Evolutionary conservation across 2,113 vertebrate species (phyloP), one percentile per base, ranked within the genome.

Genomic region (Pyrgilauda ruficollis): DNA sequence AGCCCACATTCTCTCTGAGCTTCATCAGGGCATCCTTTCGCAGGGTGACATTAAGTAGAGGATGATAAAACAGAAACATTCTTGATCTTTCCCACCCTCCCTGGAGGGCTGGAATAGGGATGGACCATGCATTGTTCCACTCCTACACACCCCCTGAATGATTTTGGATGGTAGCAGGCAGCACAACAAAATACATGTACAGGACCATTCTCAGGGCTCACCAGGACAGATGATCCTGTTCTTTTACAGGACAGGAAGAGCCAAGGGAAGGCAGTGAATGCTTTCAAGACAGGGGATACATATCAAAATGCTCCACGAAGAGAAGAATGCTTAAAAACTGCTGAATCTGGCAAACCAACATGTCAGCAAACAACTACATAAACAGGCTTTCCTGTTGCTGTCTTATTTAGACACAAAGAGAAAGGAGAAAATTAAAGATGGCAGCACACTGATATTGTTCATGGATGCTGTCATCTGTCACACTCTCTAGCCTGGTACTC

Each of bases 351-450:
- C 73, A 86, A 39, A 75, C n/a, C 68, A 87, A 41, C 44, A 21
- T 4, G 19, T 63, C 87, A 92, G 66, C 53, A 62, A 91, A 75
- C 53, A 92, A 33, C 62, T 85, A 16, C 17, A 80, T 56, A 89
- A 91, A 59, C 55, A 82, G 50, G 37, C 14, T 90, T 91, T 89
- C 72, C 61, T 72, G 53, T 53, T 81, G 46, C 49, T 92, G 52
- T 92, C 72, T 96, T 72, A 85, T 87, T 94, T 80, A 84, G 81
- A 80, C 44, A 92, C 68, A 37, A 83, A 87, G 88, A 85, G 77
- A 80, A 78, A 83, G 39, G 47, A 87, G 80, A 94, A 87, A 77
- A 93, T 85, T 52, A 87, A 96, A 95, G 90, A 94, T 87, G 93
- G 93, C 95, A 96, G 76, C 64, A 41, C 55, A 20, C 50, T 69